Evolutionary conservation across 1,140 invertebrate genomes (phyloP).

Genomic region (Diploscapter pachys): DNA sequence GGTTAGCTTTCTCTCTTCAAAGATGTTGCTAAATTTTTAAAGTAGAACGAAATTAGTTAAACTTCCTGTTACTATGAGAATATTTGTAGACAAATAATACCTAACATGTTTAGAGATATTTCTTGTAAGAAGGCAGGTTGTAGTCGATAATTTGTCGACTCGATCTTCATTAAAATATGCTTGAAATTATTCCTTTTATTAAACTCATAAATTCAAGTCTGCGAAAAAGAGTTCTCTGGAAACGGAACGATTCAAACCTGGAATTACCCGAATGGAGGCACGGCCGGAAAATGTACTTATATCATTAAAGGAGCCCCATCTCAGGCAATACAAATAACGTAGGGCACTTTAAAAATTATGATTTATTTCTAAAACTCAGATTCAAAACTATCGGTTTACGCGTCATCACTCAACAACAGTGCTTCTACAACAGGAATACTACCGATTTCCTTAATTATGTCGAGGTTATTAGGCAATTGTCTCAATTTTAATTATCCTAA

Average conservation of each 20-base stretch:
- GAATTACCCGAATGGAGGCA: slow-evolving; percentile 43
- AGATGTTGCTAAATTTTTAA: neutral
- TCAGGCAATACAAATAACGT: slow-evolving; percentile 43
- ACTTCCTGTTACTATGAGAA: no score
- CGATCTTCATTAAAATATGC: no score
- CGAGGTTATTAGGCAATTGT: slow-evolving; percentile 33
- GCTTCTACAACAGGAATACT: slow-evolving; percentile 31
- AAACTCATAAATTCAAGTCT: slow-evolving; percentile 5
- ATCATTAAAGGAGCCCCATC: slow-evolving; percentile 40
- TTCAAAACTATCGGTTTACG: slow-evolving; percentile 50
- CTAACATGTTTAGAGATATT: no score
- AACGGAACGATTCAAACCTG: slow-evolving; percentile 55
- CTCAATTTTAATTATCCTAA: neutral
- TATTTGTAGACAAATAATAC: no score
- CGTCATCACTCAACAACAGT: slow-evolving; percentile 24
- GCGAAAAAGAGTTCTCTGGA: slow-evolving; percentile 22
- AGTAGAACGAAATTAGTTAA: neutral
- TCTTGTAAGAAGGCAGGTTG: no score
- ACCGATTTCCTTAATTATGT: slow-evolving; percentile 43
- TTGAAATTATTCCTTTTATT: no score
- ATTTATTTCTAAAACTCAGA: slow-evolving; percentile 18
- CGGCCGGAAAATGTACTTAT: slow-evolving; percentile 43
- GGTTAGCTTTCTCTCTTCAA: slow-evolving; percentile 5
- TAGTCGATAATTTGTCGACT: no score
- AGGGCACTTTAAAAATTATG: neutral